Conservation (phyloP, 1,140 invertebrate species). For the Bombus affinis region DNA sequence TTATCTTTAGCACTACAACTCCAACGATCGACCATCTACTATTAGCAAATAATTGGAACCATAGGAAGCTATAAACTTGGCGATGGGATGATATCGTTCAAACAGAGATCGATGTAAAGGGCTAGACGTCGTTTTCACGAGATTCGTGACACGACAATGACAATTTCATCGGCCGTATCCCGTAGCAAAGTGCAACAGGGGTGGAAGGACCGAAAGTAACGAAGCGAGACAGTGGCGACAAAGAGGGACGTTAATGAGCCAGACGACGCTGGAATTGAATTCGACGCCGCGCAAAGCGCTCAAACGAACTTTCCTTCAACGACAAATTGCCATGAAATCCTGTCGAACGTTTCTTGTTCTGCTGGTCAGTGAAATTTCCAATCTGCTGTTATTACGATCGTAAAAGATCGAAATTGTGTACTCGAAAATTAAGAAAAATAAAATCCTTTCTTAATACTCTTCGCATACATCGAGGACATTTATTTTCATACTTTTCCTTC, state of each 20-base stretch:
- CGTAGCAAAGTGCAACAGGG: neutral
- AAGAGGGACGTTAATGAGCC: slow-evolving; percentile 54
- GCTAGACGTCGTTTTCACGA: neutral
- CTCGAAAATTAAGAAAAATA: neutral
- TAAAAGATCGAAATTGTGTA: neutral
- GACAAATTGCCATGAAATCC: slow-evolving; percentile 4
- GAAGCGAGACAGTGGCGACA: slow-evolving; percentile 42
- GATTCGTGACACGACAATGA: neutral
- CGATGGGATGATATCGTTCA: neutral
- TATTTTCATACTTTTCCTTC: too few relatives aligned
- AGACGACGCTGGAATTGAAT: slow-evolving; percentile 46
- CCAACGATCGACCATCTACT: too few relatives aligned
- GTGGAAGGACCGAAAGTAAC: slow-evolving; percentile 14
- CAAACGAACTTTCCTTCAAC: slow-evolving; percentile 2
- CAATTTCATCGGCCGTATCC: neutral
- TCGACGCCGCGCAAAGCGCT: slow-evolving; percentile 25
- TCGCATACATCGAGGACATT: too few relatives aligned
- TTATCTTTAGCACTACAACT: too few relatives aligned
- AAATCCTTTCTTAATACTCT: neutral
- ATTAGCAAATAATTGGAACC: neutral
- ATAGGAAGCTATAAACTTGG: neutral
- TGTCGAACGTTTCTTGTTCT: neutral
- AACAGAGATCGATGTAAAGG: neutral
- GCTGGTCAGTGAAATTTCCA: neutral
- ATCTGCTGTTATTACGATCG: neutral